Evolutionary conservation across 2,113 vertebrate species (phyloP), one percentile per base, ranked within the genome.

Genomic region (Chloroceryle aenea): DNA sequence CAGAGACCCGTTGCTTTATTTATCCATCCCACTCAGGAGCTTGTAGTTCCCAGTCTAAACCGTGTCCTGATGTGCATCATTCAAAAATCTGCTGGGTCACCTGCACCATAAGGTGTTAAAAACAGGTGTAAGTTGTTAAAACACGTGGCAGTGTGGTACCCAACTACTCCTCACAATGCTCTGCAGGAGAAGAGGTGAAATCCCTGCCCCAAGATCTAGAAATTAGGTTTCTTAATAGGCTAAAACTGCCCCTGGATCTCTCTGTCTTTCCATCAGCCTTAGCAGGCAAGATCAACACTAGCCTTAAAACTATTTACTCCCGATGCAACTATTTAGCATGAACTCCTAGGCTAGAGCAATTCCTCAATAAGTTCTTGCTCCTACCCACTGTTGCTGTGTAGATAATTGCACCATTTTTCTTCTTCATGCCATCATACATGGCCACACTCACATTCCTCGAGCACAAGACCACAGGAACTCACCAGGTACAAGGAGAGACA

Each of bases 401-500:
- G 10, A 12, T 43, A 32, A 48, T 48, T 7, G 34, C 18, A 73
- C 40, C 22, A 6, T 42, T 55, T 61, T 27, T 59, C 30, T 50
- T 42, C 59, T 74, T 55, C 2, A 4, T n/a, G 30, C n/a, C 8
- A 3, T 16, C 42, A 21, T 32, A 26, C 3, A 1, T 20, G 40
- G 25, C 21, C 52, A 18, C 20, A 0, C 50, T 47, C 2, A 2
- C 12, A 1, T 64, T 73, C 50, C 40, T 20, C 12, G 14, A 36
- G 30, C 36, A 5, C 43, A 26, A 42, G 32, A 73, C 34, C 8
- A 2, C 69, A 29, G 30, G 53, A 86, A 20, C 19, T 63, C 76
- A 4, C 7, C 7, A 63, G 48, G 36, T 10, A 7, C 30, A 10
- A 9, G 0, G 3, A 48, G 5, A 36, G 9, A 14, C 14, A 36